Evolutionary conservation across 1,140 invertebrate genomes (phyloP).

Genomic region (Drosophila bipectinata): DNA sequence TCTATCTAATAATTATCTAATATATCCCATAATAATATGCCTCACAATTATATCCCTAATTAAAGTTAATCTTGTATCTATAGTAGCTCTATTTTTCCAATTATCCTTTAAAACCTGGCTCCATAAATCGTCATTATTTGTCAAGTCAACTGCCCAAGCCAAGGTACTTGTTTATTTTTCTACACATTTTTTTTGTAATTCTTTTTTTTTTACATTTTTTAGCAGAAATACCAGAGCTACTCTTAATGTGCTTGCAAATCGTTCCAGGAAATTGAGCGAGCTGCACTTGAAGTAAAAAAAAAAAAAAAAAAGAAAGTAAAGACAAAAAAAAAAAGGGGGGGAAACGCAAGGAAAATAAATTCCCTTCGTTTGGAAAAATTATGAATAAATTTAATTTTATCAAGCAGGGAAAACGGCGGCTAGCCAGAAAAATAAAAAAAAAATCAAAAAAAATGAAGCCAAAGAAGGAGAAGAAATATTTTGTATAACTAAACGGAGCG

Average conservation of each 20-base stretch:
- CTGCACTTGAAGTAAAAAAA: slow-evolving; percentile 59
- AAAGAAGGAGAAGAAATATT: slow-evolving; percentile 21
- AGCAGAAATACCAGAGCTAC: background rate
- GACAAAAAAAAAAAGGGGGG: background rate
- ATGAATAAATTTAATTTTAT: slow-evolving; percentile 61
- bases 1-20: no score
- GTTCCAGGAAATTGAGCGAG: slow-evolving; percentile 75
- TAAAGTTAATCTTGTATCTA: background rate
- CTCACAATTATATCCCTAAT: no score
- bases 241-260: slow-evolving; percentile 65
- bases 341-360: slow-evolving; percentile 25
- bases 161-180: background rate
- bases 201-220: background rate
- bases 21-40: no score
- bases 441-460: slow-evolving; percentile 7
- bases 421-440: background rate
- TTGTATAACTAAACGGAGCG: slow-evolving; percentile 48
- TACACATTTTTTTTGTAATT: background rate
- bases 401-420: slow-evolving; percentile 15
- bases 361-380: slow-evolving; percentile 42
- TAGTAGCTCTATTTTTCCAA: slow-evolving; percentile 16
- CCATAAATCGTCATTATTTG: slow-evolving; percentile 66
- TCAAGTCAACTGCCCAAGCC: slow-evolving; percentile 34
- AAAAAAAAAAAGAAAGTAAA: slow-evolving; percentile 17
- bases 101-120: slow-evolving; percentile 51